Percentiles rank a stretch among this genome's conserved stretches.
Evolutionary conservation across 2,797 vertebrate species (phyloP).

Genomic region (Poeciliopsis presidionis): DNA sequence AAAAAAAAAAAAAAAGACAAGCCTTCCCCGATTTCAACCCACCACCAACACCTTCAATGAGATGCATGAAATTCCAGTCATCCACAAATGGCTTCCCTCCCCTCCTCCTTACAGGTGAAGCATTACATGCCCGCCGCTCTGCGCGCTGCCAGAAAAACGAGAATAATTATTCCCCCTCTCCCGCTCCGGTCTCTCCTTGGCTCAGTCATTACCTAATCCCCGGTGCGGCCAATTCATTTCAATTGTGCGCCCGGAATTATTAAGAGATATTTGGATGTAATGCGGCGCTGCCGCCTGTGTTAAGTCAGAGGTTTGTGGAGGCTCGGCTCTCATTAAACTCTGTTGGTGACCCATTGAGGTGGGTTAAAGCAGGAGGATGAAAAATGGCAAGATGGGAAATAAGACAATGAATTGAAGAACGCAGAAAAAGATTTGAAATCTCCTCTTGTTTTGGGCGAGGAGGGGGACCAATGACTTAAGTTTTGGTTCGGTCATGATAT

Average conservation of each 20-base stretch:
- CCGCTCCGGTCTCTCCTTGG: constrained; percentile 31
- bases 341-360: constrained; percentile 8
- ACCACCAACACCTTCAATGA: neutral
- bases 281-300: constrained; percentile 6
- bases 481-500: constrained; percentile 35
- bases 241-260: constrained; percentile 37
- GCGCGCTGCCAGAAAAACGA: constrained; percentile 46
- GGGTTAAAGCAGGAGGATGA: constrained; percentile 17
- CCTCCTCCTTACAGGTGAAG: constrained; percentile 20
- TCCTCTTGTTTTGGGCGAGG: constrained; percentile 5
- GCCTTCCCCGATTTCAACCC: constrained; percentile 2
- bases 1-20: neutral
- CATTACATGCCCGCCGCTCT: constrained; percentile 31
- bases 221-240: constrained; percentile 38
- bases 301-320: constrained; percentile 2
- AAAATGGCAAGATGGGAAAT: neutral
- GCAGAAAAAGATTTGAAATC: constrained; percentile 14
- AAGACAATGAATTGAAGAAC: neutral
- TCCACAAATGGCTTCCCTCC: constrained; percentile 34
- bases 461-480: constrained; percentile 14
- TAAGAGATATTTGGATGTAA: constrained; percentile 29
- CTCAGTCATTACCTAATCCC: constrained; percentile 45
- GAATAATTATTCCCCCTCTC: constrained; percentile 56
- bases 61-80: constrained; percentile 38
- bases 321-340: constrained; percentile 32